Evolutionary conservation across 2,113 vertebrate genomes (phyloP).

Genomic region (Thinocorus orbignyianus): DNA sequence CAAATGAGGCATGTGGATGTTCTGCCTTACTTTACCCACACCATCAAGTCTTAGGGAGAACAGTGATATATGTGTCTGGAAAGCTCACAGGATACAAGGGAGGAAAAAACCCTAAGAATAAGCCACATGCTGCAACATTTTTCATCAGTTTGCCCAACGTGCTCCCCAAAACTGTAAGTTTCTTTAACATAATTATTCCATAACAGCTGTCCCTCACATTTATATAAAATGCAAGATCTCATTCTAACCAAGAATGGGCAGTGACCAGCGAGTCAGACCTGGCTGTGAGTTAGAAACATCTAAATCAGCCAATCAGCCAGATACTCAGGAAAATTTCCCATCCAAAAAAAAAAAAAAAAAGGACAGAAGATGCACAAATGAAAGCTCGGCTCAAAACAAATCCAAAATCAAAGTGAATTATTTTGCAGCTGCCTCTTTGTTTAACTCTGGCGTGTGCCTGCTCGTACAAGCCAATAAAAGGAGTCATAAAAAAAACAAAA

Average conservation of each 20-base stretch:
- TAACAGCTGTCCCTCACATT: neutral
- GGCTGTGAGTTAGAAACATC: neutral
- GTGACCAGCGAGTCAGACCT: neutral
- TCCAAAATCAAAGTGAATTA: neutral
- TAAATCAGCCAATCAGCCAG: neutral
- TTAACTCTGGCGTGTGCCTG: neutral
- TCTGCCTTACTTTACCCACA: neutral
- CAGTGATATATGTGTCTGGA: neutral
- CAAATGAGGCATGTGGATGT: neutral
- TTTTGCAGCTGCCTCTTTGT: conserved; percentile 37
- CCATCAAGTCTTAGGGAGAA: neutral
- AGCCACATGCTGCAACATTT: neutral
- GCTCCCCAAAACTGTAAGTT: neutral
- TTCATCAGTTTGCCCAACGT: neutral
- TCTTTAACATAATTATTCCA: neutral
- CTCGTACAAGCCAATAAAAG: neutral
- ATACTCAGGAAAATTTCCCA: neutral
- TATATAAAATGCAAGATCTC: neutral
- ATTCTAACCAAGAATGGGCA: neutral
- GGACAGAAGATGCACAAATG: neutral
- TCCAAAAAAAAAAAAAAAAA: neutral
- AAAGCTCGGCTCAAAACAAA: neutral
- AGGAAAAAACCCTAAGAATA: neutral
- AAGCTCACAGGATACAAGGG: neutral
- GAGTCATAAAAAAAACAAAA: neutral